Base-by-base conservation (phyloP, 2,113 vertebrate genomes). In the Lampris megalopsis region DNA sequence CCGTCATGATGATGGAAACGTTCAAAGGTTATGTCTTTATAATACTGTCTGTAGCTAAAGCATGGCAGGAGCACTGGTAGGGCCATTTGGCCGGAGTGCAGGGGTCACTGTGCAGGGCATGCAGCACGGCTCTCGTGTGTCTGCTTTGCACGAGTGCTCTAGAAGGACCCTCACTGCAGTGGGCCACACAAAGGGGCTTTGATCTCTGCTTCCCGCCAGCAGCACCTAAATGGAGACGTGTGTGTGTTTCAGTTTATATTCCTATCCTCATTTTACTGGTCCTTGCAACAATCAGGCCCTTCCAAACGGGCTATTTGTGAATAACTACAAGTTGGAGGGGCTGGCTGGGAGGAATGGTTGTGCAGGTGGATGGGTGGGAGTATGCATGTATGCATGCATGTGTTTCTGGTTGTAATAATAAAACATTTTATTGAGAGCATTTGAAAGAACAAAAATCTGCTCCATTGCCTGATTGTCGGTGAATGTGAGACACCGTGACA, bases 101-200 rank as follows among this genome's bases (percentile, higher is more conserved):
- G 24, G 24, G 24, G 24, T 24, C 24, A 24, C 24, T 24, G 24
- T 24, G 24, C 13, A 52, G 6, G 13, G 13, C 9, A 7, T 52
- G 70, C 75, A 68, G 74, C 2, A 40, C 71, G 70, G 86, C 92
- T 93, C 93, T 94, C 88, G 92, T 92, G 81, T 89, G 73, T 86
- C 58, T 84, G 63, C 67, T 57, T 74, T 79, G 77, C 76, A 68
- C 75, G 43, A 80, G 80, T 83, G 84, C 81, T 86, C 72, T 84
- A 72, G 63, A 68, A 24, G 68, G 77, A 80, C 68, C 79, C 72
- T 81, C 77, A 87, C 90, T 86, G 90, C 75, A 60, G 73, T 78
- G 62, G 79, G 63, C 83, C 71, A 74, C 75, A 89, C 88, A 91
- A 87, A 94, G 79, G 79, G 66, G 67, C 94, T 94, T 95, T 95